Evolutionary conservation across 2,113 vertebrate species (phyloP).

Genomic region (Colossoma macropomum): DNA sequence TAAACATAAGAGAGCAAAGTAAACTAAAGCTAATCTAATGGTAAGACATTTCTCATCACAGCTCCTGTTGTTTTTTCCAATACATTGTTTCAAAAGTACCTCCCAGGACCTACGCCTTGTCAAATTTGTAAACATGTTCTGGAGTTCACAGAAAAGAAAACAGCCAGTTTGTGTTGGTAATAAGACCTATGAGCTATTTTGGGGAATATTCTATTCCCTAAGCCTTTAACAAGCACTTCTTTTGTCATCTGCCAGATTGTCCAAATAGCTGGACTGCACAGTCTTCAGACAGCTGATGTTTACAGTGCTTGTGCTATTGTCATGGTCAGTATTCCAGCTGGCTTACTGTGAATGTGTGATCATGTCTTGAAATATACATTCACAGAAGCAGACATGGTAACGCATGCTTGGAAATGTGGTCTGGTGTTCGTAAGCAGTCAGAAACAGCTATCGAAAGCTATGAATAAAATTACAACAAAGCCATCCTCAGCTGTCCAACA

Average conservation of each 20-base stretch:
- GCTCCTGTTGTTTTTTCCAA: not conserved
- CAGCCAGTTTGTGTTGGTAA: not conserved
- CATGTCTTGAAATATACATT: not conserved
- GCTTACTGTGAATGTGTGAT: too few species aligned
- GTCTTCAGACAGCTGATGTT: slow-evolving; percentile 11
- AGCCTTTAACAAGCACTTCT: not conserved
- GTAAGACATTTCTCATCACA: not conserved
- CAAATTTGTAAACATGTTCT: not conserved
- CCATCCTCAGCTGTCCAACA: not conserved
- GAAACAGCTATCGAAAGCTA: not conserved
- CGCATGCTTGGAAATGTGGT: not conserved
- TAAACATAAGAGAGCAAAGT: too few species aligned
- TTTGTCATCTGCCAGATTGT: slow-evolving; percentile 19
- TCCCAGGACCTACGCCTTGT: not conserved
- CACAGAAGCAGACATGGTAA: not conserved
- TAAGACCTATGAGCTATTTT: not conserved
- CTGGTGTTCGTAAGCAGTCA: not conserved
- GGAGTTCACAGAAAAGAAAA: not conserved
- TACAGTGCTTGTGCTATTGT: not conserved
- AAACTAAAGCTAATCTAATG: not conserved
- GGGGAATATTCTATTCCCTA: not conserved
- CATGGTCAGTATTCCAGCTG: not conserved
- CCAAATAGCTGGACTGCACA: not conserved
- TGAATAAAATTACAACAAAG: slow-evolving; percentile 11
- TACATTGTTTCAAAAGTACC: not conserved